Percentiles rank a stretch among this genome's conserved stretches.
Conservation (phyloP, 2,888 invertebrate species). For the Salticus scenicus region DNA sequence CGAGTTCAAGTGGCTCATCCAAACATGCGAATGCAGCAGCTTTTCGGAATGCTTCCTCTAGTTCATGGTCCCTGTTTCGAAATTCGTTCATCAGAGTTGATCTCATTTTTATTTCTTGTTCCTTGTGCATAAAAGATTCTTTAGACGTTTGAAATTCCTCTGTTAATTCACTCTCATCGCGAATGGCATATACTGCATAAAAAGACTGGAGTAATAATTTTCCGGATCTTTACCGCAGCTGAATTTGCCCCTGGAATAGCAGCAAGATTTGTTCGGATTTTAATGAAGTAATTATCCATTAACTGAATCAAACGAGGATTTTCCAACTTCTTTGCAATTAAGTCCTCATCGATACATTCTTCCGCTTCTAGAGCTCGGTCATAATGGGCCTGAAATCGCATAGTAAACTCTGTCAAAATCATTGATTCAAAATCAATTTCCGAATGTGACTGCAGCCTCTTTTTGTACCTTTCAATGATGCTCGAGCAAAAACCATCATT, state of each 20-base stretch:
- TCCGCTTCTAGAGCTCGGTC: background rate
- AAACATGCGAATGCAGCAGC: conserved; percentile 13
- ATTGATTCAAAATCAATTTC: background rate
- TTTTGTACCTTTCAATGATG: background rate
- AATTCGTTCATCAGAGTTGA: too few relatives aligned
- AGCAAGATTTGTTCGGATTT: background rate
- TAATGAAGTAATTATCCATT: background rate
- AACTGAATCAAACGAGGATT: background rate
- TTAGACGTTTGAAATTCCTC: background rate
- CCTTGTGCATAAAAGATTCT: background rate
- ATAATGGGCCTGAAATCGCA: background rate
- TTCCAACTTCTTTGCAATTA: background rate
- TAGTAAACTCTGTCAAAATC: background rate
- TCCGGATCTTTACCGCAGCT: background rate
- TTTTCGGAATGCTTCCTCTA: conserved; percentile 25
- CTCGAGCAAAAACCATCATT: background rate
- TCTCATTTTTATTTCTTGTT: conserved; percentile 15
- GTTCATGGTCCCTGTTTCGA: too few relatives aligned
- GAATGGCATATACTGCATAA: background rate
- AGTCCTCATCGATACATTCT: background rate
- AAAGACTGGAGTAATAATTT: background rate
- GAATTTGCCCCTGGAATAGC: background rate
- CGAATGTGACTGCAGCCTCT: background rate
- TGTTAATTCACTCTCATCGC: background rate
- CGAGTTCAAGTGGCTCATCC: conserved; percentile 18